These are phyloP conservation scores for Bugula neritina DNA, from an alignment of 2,888 invertebrate species.

Conservation along the genomic window DNA sequence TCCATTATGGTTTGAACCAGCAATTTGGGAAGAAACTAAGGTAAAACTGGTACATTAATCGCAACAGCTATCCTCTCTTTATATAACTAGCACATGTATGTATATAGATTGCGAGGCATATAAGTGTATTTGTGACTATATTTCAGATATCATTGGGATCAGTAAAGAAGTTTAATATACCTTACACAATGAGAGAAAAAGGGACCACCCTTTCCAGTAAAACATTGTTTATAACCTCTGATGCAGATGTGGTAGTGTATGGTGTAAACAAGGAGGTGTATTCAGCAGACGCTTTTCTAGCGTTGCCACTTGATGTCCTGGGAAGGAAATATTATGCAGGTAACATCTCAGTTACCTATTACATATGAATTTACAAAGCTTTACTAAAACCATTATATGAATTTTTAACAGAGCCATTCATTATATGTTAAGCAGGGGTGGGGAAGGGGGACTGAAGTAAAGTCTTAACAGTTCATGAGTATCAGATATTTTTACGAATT, in stretches of 20 bases:
- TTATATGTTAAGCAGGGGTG: too few species aligned
- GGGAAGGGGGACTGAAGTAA: too few species aligned
- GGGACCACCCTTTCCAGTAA: constrained; percentile 31
- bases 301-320: constrained; percentile 35
- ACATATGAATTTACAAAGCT: too few species aligned
- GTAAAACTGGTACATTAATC: too few species aligned
- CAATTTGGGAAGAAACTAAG: constrained; percentile 21
- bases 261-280: constrained; percentile 34
- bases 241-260: constrained; percentile 35
- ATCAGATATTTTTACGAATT: too few species aligned
- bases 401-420: too few species aligned
- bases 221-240: constrained; percentile 32
- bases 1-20: constrained; percentile 13
- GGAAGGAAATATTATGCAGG: constrained; percentile 35
- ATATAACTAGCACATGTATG: not conserved
- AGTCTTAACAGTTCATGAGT: too few species aligned
- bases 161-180: constrained; percentile 31
- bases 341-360: too few species aligned
- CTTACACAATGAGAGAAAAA: constrained; percentile 27
- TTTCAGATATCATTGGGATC: constrained; percentile 30
- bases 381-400: too few species aligned
- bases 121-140: too few species aligned
- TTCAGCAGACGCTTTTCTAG: constrained; percentile 37
- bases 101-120: too few species aligned
- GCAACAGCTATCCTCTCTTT: too few species aligned